A percentile compares a stretch with the other conserved stretches of the same genome.
These are phyloP conservation scores for Stenoptilia bipunctidactyla DNA, from an alignment of 2,888 invertebrate species.

Conservation along the genomic window DNA sequence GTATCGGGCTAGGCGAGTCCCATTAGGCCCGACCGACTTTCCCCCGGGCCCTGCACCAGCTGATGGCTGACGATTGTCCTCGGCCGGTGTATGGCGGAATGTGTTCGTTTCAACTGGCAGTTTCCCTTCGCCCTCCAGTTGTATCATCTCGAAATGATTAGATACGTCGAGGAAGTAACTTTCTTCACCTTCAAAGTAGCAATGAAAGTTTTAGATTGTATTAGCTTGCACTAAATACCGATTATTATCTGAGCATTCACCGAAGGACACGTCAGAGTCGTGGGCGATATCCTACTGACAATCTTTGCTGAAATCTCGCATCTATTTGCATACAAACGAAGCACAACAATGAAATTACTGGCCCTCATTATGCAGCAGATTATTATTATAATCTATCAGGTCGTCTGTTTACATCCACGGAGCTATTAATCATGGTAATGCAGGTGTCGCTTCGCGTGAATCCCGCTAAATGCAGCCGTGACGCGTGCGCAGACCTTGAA, in stretches of 20 bases:
- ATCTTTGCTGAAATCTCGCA: slow-evolving; percentile 20
- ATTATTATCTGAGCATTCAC: no score
- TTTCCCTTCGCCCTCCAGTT: no score
- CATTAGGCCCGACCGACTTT: slow-evolving; percentile 57
- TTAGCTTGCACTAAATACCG: no score
- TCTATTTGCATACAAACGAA: slow-evolving; percentile 36
- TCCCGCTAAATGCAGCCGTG: no score
- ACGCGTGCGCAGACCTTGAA: no score
- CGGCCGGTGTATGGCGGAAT: slow-evolving; percentile 4
- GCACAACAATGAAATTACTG: slow-evolving; percentile 35
- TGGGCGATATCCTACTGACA: neutral
- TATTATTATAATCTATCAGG: slow-evolving; percentile 15
- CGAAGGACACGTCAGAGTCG: neutral
- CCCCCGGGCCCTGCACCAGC: slow-evolving; percentile 32
- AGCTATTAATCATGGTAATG: neutral
- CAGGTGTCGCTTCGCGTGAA: no score
- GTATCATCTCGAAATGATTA: no score
- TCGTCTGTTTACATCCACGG: neutral
- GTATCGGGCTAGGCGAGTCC: slow-evolving; percentile 36
- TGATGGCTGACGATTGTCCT: slow-evolving; percentile 43
- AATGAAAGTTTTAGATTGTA: no score
- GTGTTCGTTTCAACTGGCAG: neutral
- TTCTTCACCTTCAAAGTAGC: no score
- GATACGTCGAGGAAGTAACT: no score
- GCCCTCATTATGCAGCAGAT: slow-evolving; percentile 23